Evolutionary conservation across 2,113 vertebrate genomes (phyloP).

Genomic region (Leptocoma aspasia): DNA sequence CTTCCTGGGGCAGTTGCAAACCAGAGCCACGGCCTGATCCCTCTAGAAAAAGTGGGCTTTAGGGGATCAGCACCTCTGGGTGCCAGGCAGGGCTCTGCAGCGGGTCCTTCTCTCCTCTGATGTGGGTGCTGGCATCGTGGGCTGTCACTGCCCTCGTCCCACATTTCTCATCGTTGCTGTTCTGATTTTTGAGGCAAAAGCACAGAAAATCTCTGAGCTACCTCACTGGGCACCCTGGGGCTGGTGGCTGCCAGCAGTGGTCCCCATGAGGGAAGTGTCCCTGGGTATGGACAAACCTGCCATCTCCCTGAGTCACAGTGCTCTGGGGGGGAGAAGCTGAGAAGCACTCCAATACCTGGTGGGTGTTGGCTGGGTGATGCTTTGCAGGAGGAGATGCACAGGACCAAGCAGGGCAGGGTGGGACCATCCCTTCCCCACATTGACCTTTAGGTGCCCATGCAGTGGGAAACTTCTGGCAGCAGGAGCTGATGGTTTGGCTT

Average conservation of each 20-base stretch:
- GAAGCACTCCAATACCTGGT: not conserved
- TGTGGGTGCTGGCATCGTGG: accelerated
- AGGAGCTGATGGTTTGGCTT: not conserved
- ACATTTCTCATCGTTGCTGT: accelerated
- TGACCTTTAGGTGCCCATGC: not conserved
- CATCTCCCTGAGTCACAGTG: accelerated
- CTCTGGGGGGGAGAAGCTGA: not conserved
- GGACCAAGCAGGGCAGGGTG: not conserved
- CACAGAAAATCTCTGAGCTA: not conserved
- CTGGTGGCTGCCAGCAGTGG: not conserved
- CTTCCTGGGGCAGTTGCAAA: not conserved
- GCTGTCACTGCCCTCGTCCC: not conserved
- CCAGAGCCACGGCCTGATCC: accelerated
- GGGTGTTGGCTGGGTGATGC: not conserved
- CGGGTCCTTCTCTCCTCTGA: accelerated
- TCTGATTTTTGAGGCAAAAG: not conserved
- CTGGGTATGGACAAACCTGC: not conserved
- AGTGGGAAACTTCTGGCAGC: not conserved
- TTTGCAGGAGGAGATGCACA: not conserved
- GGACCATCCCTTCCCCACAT: accelerated
- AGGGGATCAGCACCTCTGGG: not conserved
- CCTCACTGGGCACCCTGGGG: not conserved
- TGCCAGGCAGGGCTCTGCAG: not conserved
- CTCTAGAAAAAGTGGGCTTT: no score
- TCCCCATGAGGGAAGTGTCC: not conserved